phyloP scores from a whole-genome alignment of 2,113 vertebrate species.

The human (Homo sapiens) region GRCh38 chr18:38647501-38648000 shows the following conservation, averaged over 20 bases:
- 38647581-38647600: background rate
- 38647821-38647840: background rate
- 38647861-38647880: rapidly evolving
- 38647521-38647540: background rate
- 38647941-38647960: background rate
- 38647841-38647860: background rate
- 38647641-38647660: background rate
- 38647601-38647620: background rate
- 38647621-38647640: background rate
- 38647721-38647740: background rate
- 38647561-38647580: background rate
- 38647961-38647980: background rate
- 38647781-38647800: background rate
- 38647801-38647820: background rate
- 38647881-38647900: rapidly evolving
- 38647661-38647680: background rate
- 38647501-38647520: background rate
- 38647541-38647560: background rate
- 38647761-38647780: background rate
- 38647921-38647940: background rate
- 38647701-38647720: background rate
- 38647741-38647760: background rate
- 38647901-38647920: background rate
- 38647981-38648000: background rate
- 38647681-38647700: background rate